A percentile compares a stretch with the other conserved stretches of the same genome.
These are phyloP conservation scores for Parasteatoda tepidariorum DNA, from an alignment of 1,140 invertebrate genomes.

Conservation along the genomic window DNA sequence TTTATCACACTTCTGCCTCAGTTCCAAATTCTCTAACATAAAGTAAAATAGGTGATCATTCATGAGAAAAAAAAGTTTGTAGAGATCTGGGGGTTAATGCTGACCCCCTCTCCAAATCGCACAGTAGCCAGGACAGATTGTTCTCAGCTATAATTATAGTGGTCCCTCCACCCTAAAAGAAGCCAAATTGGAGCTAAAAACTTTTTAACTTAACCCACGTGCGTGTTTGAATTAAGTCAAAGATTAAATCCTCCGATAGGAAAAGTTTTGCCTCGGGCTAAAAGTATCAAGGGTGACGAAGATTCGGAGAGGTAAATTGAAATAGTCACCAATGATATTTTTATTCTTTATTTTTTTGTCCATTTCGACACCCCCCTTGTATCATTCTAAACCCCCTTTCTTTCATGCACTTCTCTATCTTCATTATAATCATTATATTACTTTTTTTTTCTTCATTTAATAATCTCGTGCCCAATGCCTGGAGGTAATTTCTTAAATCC, in stretches of 20 bases:
- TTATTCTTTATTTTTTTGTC: conserved; percentile 28
- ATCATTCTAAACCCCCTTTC: background rate
- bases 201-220: conserved; percentile 24
- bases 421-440: conserved; percentile 44
- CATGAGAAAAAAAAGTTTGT: background rate
- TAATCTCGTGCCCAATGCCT: background rate
- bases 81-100: background rate
- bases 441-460: conserved; percentile 1
- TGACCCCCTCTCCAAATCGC: background rate
- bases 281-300: conserved; percentile 19
- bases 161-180: background rate
- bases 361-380: background rate
- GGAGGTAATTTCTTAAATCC: conserved; percentile 56
- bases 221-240: conserved; percentile 25
- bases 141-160: conserved; percentile 30
- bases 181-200: conserved; percentile 18
- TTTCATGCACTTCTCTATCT: conserved; percentile 19
- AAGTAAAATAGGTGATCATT: background rate
- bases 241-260: conserved; percentile 14
- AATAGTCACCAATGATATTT: conserved; percentile 43
- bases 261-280: background rate
- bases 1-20: background rate
- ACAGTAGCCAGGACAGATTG: conserved; percentile 36
- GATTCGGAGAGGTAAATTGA: conserved; percentile 47
- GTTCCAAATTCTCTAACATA: background rate